Percentiles rank a stretch among this genome's conserved stretches.
Conservation (phyloP, 2,888 invertebrate genomes). For the Pollenia angustigena region DNA sequence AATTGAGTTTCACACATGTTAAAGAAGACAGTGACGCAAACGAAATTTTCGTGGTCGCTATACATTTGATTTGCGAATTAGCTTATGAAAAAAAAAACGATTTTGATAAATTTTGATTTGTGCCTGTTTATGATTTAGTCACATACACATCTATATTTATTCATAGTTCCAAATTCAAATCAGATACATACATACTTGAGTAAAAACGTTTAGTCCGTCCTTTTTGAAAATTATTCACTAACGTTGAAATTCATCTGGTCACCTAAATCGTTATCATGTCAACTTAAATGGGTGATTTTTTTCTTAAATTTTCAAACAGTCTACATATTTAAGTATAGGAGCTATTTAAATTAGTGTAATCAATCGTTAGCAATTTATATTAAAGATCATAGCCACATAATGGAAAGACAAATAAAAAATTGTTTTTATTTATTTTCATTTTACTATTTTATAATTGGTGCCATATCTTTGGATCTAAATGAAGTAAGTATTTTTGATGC, state of each 20-base stretch:
- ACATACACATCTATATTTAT: no score
- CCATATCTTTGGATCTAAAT: conserved; percentile 9
- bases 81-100: no score
- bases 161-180: no score
- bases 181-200: no score
- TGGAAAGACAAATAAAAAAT: conserved; percentile 6
- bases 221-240: no score
- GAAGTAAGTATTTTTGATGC: conserved; percentile 28
- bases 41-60: no score
- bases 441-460: conserved; percentile 15
- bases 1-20: no score
- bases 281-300: conserved; percentile 37
- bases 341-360: neutral
- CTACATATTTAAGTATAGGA: neutral
- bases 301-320: neutral
- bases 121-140: no score
- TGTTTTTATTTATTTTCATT: conserved; percentile 6
- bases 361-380: neutral
- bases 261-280: conserved; percentile 37
- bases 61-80: no score
- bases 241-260: neutral
- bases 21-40: no score
- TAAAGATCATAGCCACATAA: conserved; percentile 14
- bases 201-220: no score
- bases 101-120: no score